Conservation (phyloP, 2,113 vertebrate genomes). For the Melanostigma gelatinosum region DNA sequence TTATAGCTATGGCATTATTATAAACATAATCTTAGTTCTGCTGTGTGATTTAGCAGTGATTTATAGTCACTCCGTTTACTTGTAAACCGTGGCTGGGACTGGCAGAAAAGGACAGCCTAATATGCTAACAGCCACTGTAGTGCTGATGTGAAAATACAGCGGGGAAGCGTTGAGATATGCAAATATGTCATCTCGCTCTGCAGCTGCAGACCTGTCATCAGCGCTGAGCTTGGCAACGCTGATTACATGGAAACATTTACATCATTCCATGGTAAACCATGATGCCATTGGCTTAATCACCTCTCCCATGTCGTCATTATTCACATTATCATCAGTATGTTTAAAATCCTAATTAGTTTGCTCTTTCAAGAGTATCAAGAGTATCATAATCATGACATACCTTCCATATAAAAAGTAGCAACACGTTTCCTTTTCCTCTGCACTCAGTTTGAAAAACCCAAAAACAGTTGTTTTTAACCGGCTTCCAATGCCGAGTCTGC, state of each 20-base stretch:
- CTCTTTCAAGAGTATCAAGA: slow-evolving; percentile 3
- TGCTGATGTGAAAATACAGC: slow-evolving; percentile 63
- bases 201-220: slow-evolving; percentile 55
- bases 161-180: slow-evolving; percentile 32
- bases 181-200: slow-evolving; percentile 36
- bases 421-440: not conserved
- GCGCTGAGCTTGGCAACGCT: slow-evolving; percentile 5
- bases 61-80: slow-evolving; percentile 78
- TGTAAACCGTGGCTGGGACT: slow-evolving; percentile 60
- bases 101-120: slow-evolving; percentile 69
- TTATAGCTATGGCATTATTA: slow-evolving; percentile 79
- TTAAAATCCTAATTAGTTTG: slow-evolving; percentile 22
- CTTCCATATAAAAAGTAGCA: slow-evolving; percentile 1
- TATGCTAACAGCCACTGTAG: slow-evolving; percentile 58
- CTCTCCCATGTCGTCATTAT: slow-evolving; percentile 33
- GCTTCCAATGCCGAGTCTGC: too few species aligned
- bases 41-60: slow-evolving; percentile 74
- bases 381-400: slow-evolving; percentile 2
- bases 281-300: slow-evolving; percentile 34
- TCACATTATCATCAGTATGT: slow-evolving; percentile 31
- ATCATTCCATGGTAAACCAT: slow-evolving; percentile 19
- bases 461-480: too few species aligned
- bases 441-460: too few species aligned
- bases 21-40: slow-evolving; percentile 81
- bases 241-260: slow-evolving; percentile 61